A percentile compares a stretch with the other conserved stretches of the same genome.
Conservation (phyloP, 1,140 invertebrate species). For the Drosophila ercepeae region DNA sequence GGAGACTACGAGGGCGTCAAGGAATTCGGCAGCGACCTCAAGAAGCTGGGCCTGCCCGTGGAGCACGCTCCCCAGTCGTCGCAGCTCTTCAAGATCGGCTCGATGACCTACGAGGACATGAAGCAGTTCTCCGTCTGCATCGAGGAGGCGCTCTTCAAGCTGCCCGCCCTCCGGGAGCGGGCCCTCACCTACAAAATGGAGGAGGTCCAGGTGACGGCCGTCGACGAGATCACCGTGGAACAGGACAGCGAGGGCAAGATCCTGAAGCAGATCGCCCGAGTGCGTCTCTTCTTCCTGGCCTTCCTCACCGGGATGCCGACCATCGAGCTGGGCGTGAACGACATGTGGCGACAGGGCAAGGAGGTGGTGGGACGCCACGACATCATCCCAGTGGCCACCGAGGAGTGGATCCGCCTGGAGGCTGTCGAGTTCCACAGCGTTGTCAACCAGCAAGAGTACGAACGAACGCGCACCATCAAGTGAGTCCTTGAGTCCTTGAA, state of each 20-base stretch:
- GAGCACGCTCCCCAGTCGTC: constrained; percentile 98
- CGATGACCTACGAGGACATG: constrained; percentile 94
- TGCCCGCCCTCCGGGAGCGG: constrained; percentile 93
- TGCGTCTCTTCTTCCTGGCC: constrained; percentile 97
- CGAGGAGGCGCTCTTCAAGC: constrained; percentile 94
- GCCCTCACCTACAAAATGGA: constrained; percentile 98
- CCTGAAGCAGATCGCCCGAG: constrained; percentile 96
- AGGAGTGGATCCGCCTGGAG: constrained; percentile 99
- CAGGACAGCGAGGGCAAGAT: constrained; percentile 94
- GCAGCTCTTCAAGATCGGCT: constrained; percentile 98
- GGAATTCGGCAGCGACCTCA: constrained; percentile 95
- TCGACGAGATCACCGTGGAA: constrained; percentile 98
- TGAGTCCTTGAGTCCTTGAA: constrained; percentile 77
- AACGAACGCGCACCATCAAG: constrained; percentile 95
- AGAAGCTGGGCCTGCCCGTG: constrained; percentile 96
- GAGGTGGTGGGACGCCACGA: constrained; percentile 99
- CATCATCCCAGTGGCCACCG: constrained; percentile 99
- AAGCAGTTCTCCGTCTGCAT: constrained; percentile 95
- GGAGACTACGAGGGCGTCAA: constrained; percentile 96
- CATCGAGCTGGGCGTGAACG: constrained; percentile 98
- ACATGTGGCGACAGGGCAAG: constrained; percentile 97
- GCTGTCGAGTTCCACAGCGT: constrained; percentile 97
- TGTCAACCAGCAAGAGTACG: constrained; percentile 96
- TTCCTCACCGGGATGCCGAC: constrained; percentile 97
- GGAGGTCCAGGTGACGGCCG: constrained; percentile 97